Evolutionary conservation across 2,113 vertebrate genomes (phyloP).

Genomic region (Stegastes partitus): DNA sequence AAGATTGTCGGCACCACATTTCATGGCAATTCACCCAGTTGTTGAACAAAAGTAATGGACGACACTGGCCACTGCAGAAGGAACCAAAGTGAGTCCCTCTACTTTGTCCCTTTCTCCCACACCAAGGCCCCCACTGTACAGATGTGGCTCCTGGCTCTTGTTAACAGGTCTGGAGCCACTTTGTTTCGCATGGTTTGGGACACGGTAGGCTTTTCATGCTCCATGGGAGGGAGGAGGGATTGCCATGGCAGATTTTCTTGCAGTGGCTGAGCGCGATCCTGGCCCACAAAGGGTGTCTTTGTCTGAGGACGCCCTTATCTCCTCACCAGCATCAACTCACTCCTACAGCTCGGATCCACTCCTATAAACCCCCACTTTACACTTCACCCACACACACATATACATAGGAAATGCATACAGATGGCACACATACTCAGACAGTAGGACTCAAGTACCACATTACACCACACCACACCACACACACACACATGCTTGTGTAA

Average conservation of each 20-base stretch:
- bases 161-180: conserved; percentile 63
- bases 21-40: no score
- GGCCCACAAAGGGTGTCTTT: conserved; percentile 68
- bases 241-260: conserved; percentile 60
- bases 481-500: neutral
- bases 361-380: conserved; percentile 63
- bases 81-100: neutral
- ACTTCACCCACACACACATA: conserved; percentile 50
- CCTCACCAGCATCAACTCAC: conserved; percentile 63
- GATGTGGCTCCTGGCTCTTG: conserved; percentile 54
- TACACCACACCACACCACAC: conserved; percentile 7
- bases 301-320: conserved; percentile 70
- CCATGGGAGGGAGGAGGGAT: conserved; percentile 9
- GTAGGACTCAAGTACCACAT: neutral
- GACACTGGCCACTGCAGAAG: no score
- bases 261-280: conserved; percentile 47
- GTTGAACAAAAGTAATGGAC: no score
- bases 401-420: conserved; percentile 9
- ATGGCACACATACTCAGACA: conserved; percentile 9
- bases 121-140: neutral
- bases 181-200: conserved; percentile 67
- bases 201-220: conserved; percentile 57
- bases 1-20: no score
- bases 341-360: conserved; percentile 57
- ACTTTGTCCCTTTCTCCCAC: neutral